A percentile compares a stretch with the other conserved stretches of the same genome.
Evolutionary conservation across 2,888 invertebrate species (phyloP).

Genomic region (Mycalesis mineus): DNA sequence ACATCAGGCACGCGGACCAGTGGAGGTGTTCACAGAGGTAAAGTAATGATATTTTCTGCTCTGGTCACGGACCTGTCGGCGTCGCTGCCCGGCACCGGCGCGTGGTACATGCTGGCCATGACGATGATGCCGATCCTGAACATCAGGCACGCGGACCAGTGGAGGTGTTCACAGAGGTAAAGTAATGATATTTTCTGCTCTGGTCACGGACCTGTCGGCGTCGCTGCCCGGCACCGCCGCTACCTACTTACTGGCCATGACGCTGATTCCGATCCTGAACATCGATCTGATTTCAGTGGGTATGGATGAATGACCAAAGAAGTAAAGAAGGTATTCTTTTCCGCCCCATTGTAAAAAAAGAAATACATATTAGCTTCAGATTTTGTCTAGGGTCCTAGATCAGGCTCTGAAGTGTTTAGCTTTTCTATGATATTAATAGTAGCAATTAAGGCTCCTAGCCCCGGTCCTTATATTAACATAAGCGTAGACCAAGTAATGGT

Average conservation of each 20-base stretch:
- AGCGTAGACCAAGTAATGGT: too few species aligned
- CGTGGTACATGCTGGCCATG: conserved; percentile 53
- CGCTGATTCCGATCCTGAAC: conserved; percentile 50
- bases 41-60: conserved; percentile 36
- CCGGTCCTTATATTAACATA: too few species aligned
- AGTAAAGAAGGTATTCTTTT: too few species aligned
- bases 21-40: conserved; percentile 47
- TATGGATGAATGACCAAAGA: too few species aligned
- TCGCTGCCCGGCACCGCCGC: conserved; percentile 31
- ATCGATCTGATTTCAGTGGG: too few species aligned
- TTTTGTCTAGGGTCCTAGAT: too few species aligned
- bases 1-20: conserved; percentile 36
- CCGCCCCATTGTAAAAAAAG: too few species aligned
- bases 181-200: conserved; percentile 37
- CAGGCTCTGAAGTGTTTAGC: too few species aligned
- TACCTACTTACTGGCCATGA: conserved; percentile 52
- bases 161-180: conserved; percentile 54
- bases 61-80: conserved; percentile 26
- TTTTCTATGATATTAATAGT: too few species aligned
- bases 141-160: conserved; percentile 32
- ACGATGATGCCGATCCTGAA: conserved; percentile 50
- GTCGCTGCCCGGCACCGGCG: conserved; percentile 25
- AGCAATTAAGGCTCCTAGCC: too few species aligned
- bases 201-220: conserved; percentile 22
- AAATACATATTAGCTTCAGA: too few species aligned